Conservation (phyloP, 2,797 vertebrate species). For the Cephalopachus bancanus region DNA sequence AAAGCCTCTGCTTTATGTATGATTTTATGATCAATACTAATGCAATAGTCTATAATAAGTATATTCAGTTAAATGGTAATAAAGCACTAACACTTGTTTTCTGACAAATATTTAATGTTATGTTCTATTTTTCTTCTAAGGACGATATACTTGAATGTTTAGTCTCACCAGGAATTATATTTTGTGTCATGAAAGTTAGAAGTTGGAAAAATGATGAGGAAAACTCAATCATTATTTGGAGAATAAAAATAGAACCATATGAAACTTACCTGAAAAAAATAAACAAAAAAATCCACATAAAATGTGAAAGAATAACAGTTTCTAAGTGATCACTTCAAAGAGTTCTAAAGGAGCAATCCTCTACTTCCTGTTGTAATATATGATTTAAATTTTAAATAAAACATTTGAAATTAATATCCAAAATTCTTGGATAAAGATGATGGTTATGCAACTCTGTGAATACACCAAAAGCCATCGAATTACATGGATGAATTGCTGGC, state of each 20-base stretch:
- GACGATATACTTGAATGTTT: not conserved
- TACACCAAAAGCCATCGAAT: not conserved
- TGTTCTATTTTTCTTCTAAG: constrained; percentile 46
- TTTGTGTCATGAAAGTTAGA: constrained; percentile 16
- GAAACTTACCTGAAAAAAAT: constrained; percentile 40
- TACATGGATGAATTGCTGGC: not conserved
- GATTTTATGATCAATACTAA: not conserved
- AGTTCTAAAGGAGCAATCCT: not conserved
- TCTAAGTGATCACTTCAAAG: not conserved
- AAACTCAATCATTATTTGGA: not conserved
- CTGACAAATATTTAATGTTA: not conserved
- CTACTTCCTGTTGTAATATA: not conserved
- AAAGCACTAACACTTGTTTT: not conserved
- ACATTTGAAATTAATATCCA: not conserved
- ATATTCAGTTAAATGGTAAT: not conserved
- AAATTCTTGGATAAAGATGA: constrained; percentile 26
- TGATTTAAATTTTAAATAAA: not conserved
- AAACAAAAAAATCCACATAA: not conserved
- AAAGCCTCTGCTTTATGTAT: not conserved
- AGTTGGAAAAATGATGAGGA: constrained; percentile 55
- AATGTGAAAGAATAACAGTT: not conserved
- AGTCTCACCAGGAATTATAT: constrained; percentile 29
- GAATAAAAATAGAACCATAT: constrained; percentile 42
- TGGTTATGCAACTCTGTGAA: not conserved
- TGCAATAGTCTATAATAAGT: not conserved